Evolutionary conservation across 2,888 invertebrate species (phyloP).

Genomic region (Mimas tiliae): DNA sequence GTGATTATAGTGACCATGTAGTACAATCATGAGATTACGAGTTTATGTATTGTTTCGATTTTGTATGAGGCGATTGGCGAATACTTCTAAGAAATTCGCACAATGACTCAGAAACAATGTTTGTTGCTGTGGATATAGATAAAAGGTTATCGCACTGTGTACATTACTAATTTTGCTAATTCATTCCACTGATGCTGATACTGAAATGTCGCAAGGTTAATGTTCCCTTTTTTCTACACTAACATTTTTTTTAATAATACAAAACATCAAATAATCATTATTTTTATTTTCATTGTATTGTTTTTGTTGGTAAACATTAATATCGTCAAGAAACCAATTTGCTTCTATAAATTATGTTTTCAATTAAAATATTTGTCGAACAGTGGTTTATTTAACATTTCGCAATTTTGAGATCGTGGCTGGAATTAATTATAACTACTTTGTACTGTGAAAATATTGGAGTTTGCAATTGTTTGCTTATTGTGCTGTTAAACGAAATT

Average conservation of each 20-base stretch:
- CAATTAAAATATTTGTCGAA: slow-evolving; percentile 9
- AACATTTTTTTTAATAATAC: not conserved
- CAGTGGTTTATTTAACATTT: not conserved
- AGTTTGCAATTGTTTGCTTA: not conserved
- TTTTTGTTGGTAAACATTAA: not conserved
- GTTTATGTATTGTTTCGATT: too few species aligned
- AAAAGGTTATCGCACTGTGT: slow-evolving; percentile 6
- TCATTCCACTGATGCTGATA: not conserved
- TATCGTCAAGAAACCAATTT: not conserved
- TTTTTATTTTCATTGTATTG: not conserved
- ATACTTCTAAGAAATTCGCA: not conserved
- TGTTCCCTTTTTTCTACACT: not conserved
- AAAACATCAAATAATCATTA: not conserved
- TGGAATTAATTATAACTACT: slow-evolving; percentile 1
- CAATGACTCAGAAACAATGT: not conserved
- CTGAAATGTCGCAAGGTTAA: not conserved
- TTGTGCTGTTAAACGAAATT: too few species aligned
- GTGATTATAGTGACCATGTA: too few species aligned
- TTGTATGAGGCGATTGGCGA: too few species aligned
- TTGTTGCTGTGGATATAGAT: not conserved
- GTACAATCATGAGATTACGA: too few species aligned
- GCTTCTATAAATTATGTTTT: not conserved
- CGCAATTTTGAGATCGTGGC: not conserved
- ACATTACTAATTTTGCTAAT: not conserved
- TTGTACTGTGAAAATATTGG: not conserved